These are phyloP conservation scores for Myiopsitta monachus DNA, from an alignment of 2,113 vertebrate species.

Conservation along the genomic window DNA sequence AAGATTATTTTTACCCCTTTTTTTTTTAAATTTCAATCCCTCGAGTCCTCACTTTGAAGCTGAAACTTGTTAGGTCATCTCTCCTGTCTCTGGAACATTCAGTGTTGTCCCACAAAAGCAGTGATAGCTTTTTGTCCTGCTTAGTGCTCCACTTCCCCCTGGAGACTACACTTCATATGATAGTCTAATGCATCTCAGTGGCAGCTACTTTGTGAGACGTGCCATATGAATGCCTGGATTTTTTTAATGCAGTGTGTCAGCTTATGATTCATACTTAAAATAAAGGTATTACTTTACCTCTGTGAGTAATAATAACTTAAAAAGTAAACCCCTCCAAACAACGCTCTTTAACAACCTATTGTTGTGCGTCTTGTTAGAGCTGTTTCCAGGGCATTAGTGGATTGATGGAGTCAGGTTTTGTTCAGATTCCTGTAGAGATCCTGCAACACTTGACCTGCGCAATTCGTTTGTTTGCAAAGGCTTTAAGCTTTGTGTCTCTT, in stretches of 20 bases:
- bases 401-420: not conserved
- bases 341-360: not conserved
- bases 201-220: not conserved
- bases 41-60: not conserved
- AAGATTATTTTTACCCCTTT: too few relatives aligned
- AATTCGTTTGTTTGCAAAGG: not conserved
- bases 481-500: not conserved
- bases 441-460: not conserved
- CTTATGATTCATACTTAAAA: conserved; percentile 21
- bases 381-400: not conserved
- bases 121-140: not conserved
- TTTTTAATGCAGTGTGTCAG: not conserved
- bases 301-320: conserved; percentile 9
- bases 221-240: not conserved
- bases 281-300: not conserved
- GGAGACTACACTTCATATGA: not conserved
- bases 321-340: not conserved
- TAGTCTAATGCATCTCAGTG: not conserved
- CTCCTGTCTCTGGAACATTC: not conserved
- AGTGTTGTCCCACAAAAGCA: not conserved
- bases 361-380: not conserved
- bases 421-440: not conserved
- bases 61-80: not conserved
- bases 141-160: not conserved
- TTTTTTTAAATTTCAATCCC: not conserved